A percentile compares a stretch with the other conserved stretches of the same genome.
phyloP scores from a whole-genome alignment of 2,113 vertebrate genomes.

The Colinus virginianus region DNA sequence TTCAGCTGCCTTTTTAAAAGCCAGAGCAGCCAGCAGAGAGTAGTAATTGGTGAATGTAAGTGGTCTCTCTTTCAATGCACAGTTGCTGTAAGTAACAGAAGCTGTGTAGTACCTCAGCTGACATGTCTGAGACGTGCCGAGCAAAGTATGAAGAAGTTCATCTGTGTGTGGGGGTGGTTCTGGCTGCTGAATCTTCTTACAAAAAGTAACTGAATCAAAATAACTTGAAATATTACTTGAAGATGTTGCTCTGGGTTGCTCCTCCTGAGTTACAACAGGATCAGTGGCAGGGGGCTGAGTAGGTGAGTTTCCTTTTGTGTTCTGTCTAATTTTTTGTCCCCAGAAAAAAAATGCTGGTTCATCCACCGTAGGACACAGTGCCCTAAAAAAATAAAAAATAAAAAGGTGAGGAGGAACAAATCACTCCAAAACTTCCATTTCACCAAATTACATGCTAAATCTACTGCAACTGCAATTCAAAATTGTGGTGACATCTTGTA shows the following conservation, averaged over 20 bases:
- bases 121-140: neutral
- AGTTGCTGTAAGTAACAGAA: neutral
- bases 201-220: neutral
- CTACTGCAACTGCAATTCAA: neutral
- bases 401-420: neutral
- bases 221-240: fast-evolving
- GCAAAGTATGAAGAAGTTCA: neutral
- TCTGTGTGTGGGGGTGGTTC: no score
- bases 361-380: neutral
- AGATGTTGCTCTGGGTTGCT: neutral
- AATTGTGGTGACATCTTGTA: neutral
- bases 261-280: neutral
- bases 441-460: neutral
- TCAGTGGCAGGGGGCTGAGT: neutral
- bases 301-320: neutral
- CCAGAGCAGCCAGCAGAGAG: neutral
- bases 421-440: neutral
- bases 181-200: neutral
- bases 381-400: neutral
- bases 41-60: neutral
- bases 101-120: neutral
- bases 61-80: fast-evolving
- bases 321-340: neutral
- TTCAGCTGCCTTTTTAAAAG: neutral
- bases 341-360: neutral